Evolutionary conservation across 2,797 vertebrate genomes (phyloP), one percentile per base, ranked within the genome.

Genomic region (Telmatherina bonti): DNA sequence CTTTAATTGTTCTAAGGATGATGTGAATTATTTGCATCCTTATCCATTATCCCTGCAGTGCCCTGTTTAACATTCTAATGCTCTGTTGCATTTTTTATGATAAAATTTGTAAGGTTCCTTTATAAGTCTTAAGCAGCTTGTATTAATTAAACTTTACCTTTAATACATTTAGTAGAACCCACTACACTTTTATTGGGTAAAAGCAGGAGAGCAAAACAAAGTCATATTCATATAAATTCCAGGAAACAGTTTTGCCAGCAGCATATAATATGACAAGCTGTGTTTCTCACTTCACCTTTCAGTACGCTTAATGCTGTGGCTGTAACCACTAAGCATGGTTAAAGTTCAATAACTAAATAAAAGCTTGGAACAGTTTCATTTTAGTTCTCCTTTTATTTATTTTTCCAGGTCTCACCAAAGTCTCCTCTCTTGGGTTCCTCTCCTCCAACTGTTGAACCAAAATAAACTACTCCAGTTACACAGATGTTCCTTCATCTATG

Each of bases 371-470:
- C 45, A 4, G 45, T 47, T 22, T 47, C n/a, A n/a, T 47, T 47
- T 22, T 47, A 45, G 24, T 27, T 22, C 22, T 27, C n/a, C 0
- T 61, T 54, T 38, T 33, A 54, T 79, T 62, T 55, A 51, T 0
- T 22, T 38, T 7, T 79, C 60, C 35, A 95, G 95, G 94, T 95
- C 63, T 93, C 92, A 45, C 94, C 94, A 0, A 95, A 94, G 87
- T 93, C 93, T 72, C 90, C 93, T 35, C 92, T 93, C 47, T 63
- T 95, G 87, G 93, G 94, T 54, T 93, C 93, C 5, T 93, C 93
- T 61, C 90, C 92, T 61, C 89, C 93, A 43, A 66, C 92, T 7
- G 83, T 85, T 54, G 91, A 94, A 76, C 79, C 85, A 29, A 94
- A 94, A 85, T 93, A 72, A 92, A 58, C n/a, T 55, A 30, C 45